Percentiles rank a stretch among this genome's conserved stretches.
Evolutionary conservation across 2,797 vertebrate species (phyloP).

Genomic region (Enteromius trimaculatus): DNA sequence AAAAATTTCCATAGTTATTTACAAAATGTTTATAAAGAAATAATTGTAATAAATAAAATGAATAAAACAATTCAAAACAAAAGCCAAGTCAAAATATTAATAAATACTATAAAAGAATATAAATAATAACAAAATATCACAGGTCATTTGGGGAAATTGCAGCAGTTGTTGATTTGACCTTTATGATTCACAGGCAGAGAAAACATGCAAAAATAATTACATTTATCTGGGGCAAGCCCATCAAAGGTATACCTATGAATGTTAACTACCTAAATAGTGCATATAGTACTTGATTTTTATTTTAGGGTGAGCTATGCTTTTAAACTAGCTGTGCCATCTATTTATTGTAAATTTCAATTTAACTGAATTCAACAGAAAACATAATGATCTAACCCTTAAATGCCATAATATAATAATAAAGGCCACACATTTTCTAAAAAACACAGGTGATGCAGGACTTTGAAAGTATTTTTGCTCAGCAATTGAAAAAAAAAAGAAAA

Average conservation of each 20-base stretch:
- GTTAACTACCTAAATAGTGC: background rate
- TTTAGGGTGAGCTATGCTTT: background rate
- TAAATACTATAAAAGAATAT: background rate
- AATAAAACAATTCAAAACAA: background rate
- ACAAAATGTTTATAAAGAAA: background rate
- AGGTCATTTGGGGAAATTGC: background rate
- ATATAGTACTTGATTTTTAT: background rate
- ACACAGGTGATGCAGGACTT: background rate
- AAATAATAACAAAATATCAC: background rate
- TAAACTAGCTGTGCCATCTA: background rate
- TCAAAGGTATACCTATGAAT: background rate
- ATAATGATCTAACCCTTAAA: background rate
- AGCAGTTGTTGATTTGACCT: background rate
- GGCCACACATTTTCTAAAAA: background rate
- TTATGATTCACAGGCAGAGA: background rate
- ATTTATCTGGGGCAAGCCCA: background rate
- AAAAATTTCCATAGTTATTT: background rate
- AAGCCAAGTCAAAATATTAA: background rate
- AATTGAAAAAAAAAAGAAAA: slow-evolving; percentile 2
- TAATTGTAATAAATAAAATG: background rate
- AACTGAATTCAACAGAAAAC: background rate
- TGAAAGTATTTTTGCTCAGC: background rate
- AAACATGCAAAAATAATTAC: background rate
- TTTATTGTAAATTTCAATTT: background rate
- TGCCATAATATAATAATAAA: background rate